Evolutionary conservation across 2,113 vertebrate species (phyloP).

Genomic region (Anguilla japonica): DNA sequence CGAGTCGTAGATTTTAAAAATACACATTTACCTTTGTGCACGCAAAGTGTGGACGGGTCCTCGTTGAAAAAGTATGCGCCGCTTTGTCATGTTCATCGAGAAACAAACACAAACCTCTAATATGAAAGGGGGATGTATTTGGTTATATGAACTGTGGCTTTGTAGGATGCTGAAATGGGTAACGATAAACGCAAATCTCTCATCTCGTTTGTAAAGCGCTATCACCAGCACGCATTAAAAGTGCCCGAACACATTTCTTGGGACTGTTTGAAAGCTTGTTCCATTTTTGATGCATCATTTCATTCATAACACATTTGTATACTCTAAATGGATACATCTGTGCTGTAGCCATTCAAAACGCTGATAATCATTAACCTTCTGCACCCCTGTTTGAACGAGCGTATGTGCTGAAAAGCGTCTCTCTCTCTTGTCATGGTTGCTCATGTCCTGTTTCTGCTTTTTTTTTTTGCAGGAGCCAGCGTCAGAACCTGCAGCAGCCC

Average conservation of each 20-base stretch:
- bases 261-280: neutral
- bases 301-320: neutral
- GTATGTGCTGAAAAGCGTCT: neutral
- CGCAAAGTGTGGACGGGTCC: neutral
- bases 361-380: neutral
- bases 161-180: neutral
- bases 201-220: neutral
- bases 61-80: neutral
- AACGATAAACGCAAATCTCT: neutral
- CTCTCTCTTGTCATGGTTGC: conserved; percentile 61
- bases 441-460: conserved; percentile 49
- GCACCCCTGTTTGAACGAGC: neutral
- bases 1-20: neutral
- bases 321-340: neutral
- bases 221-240: neutral
- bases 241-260: neutral
- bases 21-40: neutral
- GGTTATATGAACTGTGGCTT: neutral
- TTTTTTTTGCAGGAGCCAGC: conserved; percentile 52
- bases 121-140: neutral
- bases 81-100: neutral
- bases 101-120: neutral
- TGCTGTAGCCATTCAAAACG: neutral
- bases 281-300: neutral
- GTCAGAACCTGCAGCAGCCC: conserved; percentile 45